Evolutionary conservation across 2,113 vertebrate genomes (phyloP).

Genomic region (Callionymus lyra): DNA sequence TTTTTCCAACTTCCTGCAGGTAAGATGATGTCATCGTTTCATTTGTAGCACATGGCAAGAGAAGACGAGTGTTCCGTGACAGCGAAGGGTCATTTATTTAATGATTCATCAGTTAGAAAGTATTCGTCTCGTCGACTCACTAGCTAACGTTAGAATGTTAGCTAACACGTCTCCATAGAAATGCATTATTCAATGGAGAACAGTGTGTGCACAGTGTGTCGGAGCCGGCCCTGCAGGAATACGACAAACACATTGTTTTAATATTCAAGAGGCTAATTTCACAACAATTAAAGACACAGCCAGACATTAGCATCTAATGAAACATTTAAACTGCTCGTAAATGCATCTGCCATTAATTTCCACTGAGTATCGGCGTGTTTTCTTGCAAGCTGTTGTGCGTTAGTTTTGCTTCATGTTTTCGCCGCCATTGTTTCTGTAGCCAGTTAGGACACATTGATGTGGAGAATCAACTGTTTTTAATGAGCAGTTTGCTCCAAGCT

Average conservation of each 20-base stretch:
- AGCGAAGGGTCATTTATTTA: conserved; percentile 3
- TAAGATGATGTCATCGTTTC: conserved; percentile 42
- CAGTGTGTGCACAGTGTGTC: conserved; percentile 57
- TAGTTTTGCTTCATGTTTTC: conserved; percentile 44
- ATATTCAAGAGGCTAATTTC: conserved; percentile 97
- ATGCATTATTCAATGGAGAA: conserved; percentile 32
- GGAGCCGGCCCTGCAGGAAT: conserved; percentile 80
- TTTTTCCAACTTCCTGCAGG: conserved; percentile 18
- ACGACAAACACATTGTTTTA: conserved; percentile 92
- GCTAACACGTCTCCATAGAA: neutral
- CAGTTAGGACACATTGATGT: conserved; percentile 85
- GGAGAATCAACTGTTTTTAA: conserved; percentile 97
- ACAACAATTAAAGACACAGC: conserved; percentile 97
- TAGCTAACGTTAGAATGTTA: too few relatives aligned
- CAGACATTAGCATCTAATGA: conserved; percentile 97
- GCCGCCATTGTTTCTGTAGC: conserved; percentile 20
- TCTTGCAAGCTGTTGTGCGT: conserved; percentile 91
- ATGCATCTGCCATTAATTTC: conserved; percentile 95
- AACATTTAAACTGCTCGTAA: conserved; percentile 95
- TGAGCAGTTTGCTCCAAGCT: conserved; percentile 84
- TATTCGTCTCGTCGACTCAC: too few relatives aligned
- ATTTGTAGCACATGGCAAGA: conserved; percentile 43
- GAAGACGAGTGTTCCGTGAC: conserved; percentile 33
- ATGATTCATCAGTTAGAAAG: too few relatives aligned
- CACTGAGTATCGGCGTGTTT: conserved; percentile 86